Base-by-base conservation (phyloP, 2,113 vertebrate genomes). In the Neodontobutis hainanensis region DNA sequence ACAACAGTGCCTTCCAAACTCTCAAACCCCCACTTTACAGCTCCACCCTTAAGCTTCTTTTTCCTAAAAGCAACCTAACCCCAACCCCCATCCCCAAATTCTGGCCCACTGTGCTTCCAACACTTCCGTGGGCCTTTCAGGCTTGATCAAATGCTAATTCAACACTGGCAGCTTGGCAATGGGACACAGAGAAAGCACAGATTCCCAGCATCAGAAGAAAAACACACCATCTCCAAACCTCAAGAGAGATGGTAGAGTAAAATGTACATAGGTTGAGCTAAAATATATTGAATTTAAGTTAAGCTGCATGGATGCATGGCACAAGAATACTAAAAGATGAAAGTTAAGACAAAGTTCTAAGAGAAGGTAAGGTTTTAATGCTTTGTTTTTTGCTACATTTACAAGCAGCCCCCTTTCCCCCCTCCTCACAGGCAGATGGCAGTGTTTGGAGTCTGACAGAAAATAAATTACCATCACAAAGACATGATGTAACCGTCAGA, bases 391-490 rank as follows among this genome's bases (percentile, higher is more conserved):
- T 40, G 38, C 38, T 52, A 11, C 32, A 34, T 14, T 11, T 27
- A 62, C 1, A 27, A 27, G 19, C 1, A 27, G 19, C 42, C 2
- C 38, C 50, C 55, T 27, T 65, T 8, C 66, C 52, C 68, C 71
- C 85, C 89, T 86, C 85, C 88, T 87, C 60, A 69, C 88, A 90
- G 84, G 83, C 84, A 89, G 91, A 86, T 88, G 91, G 90, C 89
- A 71, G 77, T 90, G 82, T 89, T 85, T 81, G 61, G 74, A 87
- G 70, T 60, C 66, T 75, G 40, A 62, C 42, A 43, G 56, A 70
- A 64, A 59, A 75, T 52, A 43, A 82, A 70, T 79, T 60, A 72
- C 64, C 82, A 81, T 83, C 76, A 85, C 85, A 88, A 87, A 88
- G 75, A 79, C 82, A 89, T 90, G 90, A 90, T 90, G 88, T 88